Percentiles rank a stretch among this genome's conserved stretches.
Conservation (phyloP, 2,888 invertebrate genomes). For the Andrena fulva region DNA sequence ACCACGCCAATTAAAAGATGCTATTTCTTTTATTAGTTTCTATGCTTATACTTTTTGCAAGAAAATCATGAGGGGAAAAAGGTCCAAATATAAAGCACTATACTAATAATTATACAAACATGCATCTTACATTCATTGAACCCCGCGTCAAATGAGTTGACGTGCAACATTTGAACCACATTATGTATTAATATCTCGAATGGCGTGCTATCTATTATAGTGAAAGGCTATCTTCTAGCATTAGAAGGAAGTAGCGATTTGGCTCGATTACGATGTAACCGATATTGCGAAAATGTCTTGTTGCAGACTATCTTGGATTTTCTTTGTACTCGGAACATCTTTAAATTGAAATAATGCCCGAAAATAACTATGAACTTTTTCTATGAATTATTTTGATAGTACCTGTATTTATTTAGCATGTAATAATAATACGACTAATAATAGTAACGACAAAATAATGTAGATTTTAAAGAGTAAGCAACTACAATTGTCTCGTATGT, state of each 20-base stretch:
- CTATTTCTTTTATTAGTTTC: slow-evolving; percentile 45
- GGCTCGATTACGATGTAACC: slow-evolving; percentile 43
- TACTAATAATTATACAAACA: slow-evolving; percentile 52
- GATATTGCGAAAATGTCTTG: slow-evolving; percentile 19
- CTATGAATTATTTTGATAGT: slow-evolving; percentile 54
- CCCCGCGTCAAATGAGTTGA: slow-evolving; percentile 59
- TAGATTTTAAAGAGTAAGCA: slow-evolving; percentile 55
- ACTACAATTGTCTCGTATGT: slow-evolving; percentile 57
- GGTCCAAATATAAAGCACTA: slow-evolving; percentile 47
- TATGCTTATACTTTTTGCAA: slow-evolving; percentile 43
- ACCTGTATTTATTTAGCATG: slow-evolving; percentile 59
- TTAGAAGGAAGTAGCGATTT: slow-evolving; percentile 49
- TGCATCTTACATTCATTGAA: slow-evolving; percentile 59
- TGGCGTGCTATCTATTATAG: slow-evolving; percentile 45
- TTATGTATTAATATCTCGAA: slow-evolving; percentile 50
- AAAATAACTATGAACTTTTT: slow-evolving; percentile 37
- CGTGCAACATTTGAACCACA: slow-evolving; percentile 48
- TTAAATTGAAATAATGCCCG: slow-evolving; percentile 39
- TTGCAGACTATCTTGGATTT: slow-evolving; percentile 50
- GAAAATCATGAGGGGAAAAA: slow-evolving; percentile 40
- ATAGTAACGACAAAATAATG: slow-evolving; percentile 35
- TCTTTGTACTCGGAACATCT: slow-evolving; percentile 33
- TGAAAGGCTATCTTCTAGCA: slow-evolving; percentile 49
- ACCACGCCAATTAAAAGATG: slow-evolving; percentile 10
- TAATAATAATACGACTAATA: slow-evolving; percentile 46